Percentiles rank a stretch among this genome's conserved stretches.
phyloP scores from a whole-genome alignment of 2,113 vertebrate genomes.

The human (Homo sapiens) region GRCh38 chr6:70494001-70494500 shows the following conservation, averaged over 20 bases:
- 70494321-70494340: neutral
- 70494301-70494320: neutral
- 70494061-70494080: neutral
- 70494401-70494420: neutral
- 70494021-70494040: too few relatives aligned
- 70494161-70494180: neutral
- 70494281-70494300: neutral
- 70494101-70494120: neutral
- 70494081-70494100: neutral
- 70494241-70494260: neutral
- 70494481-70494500: neutral
- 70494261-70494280: slow-evolving; percentile 8
- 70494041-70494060: too few relatives aligned
- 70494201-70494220: neutral
- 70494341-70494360: neutral
- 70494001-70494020: too few relatives aligned
- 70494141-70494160: neutral
- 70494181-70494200: neutral
- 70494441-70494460: too few relatives aligned
- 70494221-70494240: neutral
- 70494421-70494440: neutral
- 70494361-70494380: neutral
- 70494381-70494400: neutral
- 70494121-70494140: slow-evolving; percentile 9
- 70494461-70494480: neutral